Percentiles rank a stretch among this genome's conserved stretches.
These are phyloP conservation scores for Murina feae DNA, from an alignment of 2,113 vertebrate genomes.

Conservation along the genomic window DNA sequence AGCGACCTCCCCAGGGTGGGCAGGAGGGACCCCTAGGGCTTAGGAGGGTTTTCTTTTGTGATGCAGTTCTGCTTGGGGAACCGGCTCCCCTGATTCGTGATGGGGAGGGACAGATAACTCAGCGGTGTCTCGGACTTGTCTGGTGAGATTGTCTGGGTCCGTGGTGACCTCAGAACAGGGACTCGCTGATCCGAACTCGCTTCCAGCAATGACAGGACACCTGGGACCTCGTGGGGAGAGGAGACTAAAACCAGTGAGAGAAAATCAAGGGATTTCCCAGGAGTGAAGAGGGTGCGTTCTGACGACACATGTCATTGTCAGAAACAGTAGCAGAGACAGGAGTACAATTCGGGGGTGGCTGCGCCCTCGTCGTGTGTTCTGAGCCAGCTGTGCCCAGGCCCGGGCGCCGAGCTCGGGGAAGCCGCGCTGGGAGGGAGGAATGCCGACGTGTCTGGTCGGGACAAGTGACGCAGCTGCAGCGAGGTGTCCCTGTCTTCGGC, in stretches of 20 bases:
- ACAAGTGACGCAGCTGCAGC: rapidly evolving
- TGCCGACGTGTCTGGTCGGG: neutral
- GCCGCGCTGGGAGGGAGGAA: neutral
- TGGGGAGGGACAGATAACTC: neutral
- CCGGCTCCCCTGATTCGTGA: neutral
- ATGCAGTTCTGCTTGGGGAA: neutral
- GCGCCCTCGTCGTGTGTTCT: neutral
- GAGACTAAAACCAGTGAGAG: neutral
- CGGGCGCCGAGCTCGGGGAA: neutral
- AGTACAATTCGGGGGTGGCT: neutral
- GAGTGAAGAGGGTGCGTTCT: neutral
- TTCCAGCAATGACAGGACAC: neutral
- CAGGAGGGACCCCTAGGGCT: neutral
- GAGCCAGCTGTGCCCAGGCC: neutral
- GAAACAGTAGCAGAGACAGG: neutral
- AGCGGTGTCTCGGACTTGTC: neutral
- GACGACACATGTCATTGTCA: neutral
- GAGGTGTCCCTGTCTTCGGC: neutral
- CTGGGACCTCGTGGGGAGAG: neutral
- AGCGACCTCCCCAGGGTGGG: neutral
- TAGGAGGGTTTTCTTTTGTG: neutral
- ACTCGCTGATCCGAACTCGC: neutral
- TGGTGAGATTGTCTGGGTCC: neutral
- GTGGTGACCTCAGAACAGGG: neutral
- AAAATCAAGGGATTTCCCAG: neutral